Evolutionary conservation across 2,797 vertebrate genomes (phyloP).

Genomic region (Fistularia tabacaria): DNA sequence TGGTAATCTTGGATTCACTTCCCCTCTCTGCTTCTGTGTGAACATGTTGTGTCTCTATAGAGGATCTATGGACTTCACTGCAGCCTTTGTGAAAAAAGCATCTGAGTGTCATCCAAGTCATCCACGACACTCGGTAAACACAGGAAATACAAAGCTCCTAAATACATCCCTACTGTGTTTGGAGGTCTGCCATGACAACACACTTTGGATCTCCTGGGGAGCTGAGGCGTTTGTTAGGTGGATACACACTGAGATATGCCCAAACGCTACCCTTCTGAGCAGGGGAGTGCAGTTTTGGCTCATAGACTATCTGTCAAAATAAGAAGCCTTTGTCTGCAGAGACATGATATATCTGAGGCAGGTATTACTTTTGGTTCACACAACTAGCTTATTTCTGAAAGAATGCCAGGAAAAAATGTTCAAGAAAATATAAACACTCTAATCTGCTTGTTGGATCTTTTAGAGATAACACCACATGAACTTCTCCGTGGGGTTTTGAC

Average conservation of each 20-base stretch:
- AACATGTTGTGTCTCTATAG: slow-evolving; percentile 21
- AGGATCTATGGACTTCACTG: slow-evolving; percentile 34
- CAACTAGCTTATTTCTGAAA: slow-evolving; percentile 44
- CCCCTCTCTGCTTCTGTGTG: slow-evolving; percentile 30
- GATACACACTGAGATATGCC: slow-evolving; percentile 69
- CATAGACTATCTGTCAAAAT: slow-evolving; percentile 41
- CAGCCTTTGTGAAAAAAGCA: slow-evolving; percentile 46
- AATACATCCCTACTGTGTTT: slow-evolving; percentile 58
- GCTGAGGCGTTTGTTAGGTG: slow-evolving; percentile 39
- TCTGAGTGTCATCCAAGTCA: slow-evolving; percentile 50
- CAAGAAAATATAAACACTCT: slow-evolving; percentile 50
- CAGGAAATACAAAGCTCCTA: slow-evolving; percentile 61
- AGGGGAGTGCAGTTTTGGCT: slow-evolving; percentile 36
- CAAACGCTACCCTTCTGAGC: slow-evolving; percentile 53
- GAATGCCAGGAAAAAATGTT: slow-evolving; percentile 60
- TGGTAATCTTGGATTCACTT: slow-evolving; percentile 50
- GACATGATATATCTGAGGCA: slow-evolving; percentile 34
- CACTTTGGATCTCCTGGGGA: slow-evolving; percentile 51
- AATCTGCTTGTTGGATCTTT: slow-evolving; percentile 56
- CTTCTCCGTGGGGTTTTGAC: slow-evolving; percentile 36
- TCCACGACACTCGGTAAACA: slow-evolving; percentile 64
- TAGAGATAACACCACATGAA: slow-evolving; percentile 47
- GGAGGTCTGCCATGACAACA: slow-evolving; percentile 63
- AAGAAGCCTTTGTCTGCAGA: slow-evolving; percentile 33
- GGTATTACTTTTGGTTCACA: slow-evolving; percentile 32